Percentiles rank a stretch among this genome's conserved stretches.
Conservation (phyloP, 2,797 vertebrate species). For the Poecilia gillii region DNA sequence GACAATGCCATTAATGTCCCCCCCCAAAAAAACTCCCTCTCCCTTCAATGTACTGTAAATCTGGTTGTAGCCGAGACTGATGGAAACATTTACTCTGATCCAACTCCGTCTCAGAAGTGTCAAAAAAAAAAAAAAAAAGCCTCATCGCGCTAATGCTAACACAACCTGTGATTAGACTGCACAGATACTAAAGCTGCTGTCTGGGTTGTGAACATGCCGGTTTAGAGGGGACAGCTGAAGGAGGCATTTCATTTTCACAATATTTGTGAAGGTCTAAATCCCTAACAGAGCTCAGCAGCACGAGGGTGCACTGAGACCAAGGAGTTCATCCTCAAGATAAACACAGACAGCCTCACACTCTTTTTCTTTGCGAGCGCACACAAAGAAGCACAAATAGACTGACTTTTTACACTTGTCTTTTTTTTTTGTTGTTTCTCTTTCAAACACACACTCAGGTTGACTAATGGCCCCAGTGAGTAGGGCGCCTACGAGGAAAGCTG, state of each 20-base stretch:
- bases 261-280: slow-evolving; percentile 64
- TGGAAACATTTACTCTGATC: slow-evolving; percentile 24
- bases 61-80: slow-evolving; percentile 34
- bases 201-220: slow-evolving; percentile 32
- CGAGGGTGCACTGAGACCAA: slow-evolving; percentile 50
- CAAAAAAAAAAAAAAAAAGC: slow-evolving; percentile 8
- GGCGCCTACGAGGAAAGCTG: slow-evolving; percentile 77
- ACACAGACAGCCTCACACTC: slow-evolving; percentile 31
- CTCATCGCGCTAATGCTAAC: slow-evolving; percentile 40
- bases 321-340: slow-evolving; percentile 68
- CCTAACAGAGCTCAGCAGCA: slow-evolving; percentile 64
- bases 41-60: slow-evolving; percentile 13
- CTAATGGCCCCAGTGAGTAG: slow-evolving; percentile 74
- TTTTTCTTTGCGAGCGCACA: neutral
- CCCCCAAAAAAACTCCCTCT: slow-evolving; percentile 2
- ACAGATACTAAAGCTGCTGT: slow-evolving; percentile 46
- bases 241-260: slow-evolving; percentile 57
- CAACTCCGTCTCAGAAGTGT: slow-evolving; percentile 20
- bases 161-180: slow-evolving; percentile 26
- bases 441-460: slow-evolving; percentile 59
- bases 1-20: slow-evolving; percentile 9
- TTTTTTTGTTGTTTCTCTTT: neutral
- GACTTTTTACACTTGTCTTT: slow-evolving; percentile 8
- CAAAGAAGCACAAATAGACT: slow-evolving; percentile 21
- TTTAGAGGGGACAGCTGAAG: slow-evolving; percentile 44